Base-by-base conservation (phyloP, 2,113 vertebrate genomes). In the Gymnocephalus cernua region DNA sequence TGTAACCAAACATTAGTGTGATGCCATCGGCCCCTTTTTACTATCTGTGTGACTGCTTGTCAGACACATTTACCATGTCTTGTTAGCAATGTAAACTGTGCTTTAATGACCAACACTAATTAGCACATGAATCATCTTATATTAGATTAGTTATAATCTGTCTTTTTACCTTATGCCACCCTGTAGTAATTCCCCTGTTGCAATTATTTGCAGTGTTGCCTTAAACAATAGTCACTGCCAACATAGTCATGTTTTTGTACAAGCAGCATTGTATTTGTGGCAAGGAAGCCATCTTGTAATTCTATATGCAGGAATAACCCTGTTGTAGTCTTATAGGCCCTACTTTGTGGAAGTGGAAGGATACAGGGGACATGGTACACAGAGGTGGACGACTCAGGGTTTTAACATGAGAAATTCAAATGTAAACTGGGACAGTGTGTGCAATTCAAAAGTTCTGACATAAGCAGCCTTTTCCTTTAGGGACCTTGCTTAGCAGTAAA, bases 401-500 rank as follows among this genome's bases (percentile, higher is more conserved):
- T 88, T 82, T 63, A 53, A 58, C 68, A 38, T 23, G 67, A 77
- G 79, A 53, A 38, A 56, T 27, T 44, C 45, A 87, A 84, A 66
- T 67, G 58, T 71, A 67, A 68, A 63, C 56, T 76, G 67, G 74
- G 66, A 78, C 51, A 79, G 50, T 58, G 57, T 66, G 56, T 70
- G 68, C 56, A 45, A 23, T 74, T 77, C 32, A 41, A 71, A 80
- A 45, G 51, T 58, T 76, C 32, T 82, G 72, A 83, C 77, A 79
- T 64, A 83, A 75, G 69, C 84, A 76, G 85, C 64, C 61, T 51
- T 35, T 63, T 48, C 54, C 67, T 80, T 59, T 23, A 74, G 72
- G 64, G 69, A 68, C 78, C 70, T 69, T 19, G 67, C 82, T 58
- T 62, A 90, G 77, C 58, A 61, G 76, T 88, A 77, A 86, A 89